phyloP scores from a whole-genome alignment of 2,113 vertebrate species.

The Ploceus nigricollis region DNA sequence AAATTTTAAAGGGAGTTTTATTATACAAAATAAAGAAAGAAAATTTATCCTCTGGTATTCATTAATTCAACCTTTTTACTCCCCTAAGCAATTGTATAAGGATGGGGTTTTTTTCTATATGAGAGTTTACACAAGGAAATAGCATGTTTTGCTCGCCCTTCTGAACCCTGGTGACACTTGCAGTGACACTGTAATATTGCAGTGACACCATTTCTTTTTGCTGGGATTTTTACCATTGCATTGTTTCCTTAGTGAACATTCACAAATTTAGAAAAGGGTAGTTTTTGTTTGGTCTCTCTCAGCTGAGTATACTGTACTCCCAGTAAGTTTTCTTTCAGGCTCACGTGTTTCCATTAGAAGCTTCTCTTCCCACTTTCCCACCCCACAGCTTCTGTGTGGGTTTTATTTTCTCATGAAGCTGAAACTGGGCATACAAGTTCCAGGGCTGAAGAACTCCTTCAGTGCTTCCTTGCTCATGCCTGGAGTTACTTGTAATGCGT shows the following conservation, averaged over 20 bases:
- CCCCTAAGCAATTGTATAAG: background rate
- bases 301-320: background rate
- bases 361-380: background rate
- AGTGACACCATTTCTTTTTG: background rate
- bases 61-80: background rate
- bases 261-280: background rate
- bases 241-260: background rate
- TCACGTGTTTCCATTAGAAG: background rate
- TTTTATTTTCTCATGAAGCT: conserved; percentile 14
- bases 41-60: background rate
- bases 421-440: background rate
- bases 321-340: background rate
- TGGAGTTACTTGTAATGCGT: background rate
- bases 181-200: background rate
- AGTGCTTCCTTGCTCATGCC: background rate
- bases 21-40: background rate
- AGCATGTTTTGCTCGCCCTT: accelerated
- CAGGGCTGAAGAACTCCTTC: background rate
- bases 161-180: background rate
- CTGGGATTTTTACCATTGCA: background rate
- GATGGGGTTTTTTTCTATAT: background rate
- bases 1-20: background rate
- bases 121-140: background rate
- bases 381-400: background rate
- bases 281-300: background rate